Conservation (phyloP, 35 echinoderm and acorn worm species). For the Hemicentrotus pulcherrimus region DNA sequence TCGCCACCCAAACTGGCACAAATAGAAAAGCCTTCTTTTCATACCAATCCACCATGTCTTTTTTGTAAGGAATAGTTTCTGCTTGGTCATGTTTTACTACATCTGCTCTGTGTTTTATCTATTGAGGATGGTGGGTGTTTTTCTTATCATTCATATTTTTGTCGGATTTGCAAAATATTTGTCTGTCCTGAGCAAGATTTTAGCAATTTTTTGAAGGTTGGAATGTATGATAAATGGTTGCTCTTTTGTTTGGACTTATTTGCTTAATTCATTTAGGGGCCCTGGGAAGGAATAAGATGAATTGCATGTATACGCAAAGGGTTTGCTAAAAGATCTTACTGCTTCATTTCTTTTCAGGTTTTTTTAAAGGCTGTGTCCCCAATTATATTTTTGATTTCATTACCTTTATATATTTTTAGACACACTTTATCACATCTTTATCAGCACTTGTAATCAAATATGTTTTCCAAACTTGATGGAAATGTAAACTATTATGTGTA, state of each 20-base stretch:
- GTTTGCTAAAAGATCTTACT: not conserved
- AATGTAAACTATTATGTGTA: no score
- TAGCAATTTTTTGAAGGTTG: not conserved
- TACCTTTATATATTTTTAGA: not conserved
- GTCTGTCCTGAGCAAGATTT: not conserved
- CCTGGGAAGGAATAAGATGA: not conserved
- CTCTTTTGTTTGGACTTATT: not conserved
- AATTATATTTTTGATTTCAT: not conserved
- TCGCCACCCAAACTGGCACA: not conserved
- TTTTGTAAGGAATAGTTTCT: constrained; percentile 25
- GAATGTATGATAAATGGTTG: not conserved
- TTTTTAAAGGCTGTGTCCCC: no score
- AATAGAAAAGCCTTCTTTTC: constrained; percentile 19
- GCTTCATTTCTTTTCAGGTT: not conserved
- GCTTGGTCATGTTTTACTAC: constrained; percentile 9
- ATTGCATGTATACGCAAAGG: not conserved
- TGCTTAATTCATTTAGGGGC: constrained; percentile 11
- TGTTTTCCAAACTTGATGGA: no score
- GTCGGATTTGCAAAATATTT: not conserved
- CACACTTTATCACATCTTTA: no score
- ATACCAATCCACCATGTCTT: constrained; percentile 20
- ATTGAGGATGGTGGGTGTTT: not conserved
- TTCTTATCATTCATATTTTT: not conserved
- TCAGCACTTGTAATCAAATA: no score
- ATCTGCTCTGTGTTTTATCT: not conserved